phyloP scores from a whole-genome alignment of 2,888 invertebrate species.

The Pteria penguin region DNA sequence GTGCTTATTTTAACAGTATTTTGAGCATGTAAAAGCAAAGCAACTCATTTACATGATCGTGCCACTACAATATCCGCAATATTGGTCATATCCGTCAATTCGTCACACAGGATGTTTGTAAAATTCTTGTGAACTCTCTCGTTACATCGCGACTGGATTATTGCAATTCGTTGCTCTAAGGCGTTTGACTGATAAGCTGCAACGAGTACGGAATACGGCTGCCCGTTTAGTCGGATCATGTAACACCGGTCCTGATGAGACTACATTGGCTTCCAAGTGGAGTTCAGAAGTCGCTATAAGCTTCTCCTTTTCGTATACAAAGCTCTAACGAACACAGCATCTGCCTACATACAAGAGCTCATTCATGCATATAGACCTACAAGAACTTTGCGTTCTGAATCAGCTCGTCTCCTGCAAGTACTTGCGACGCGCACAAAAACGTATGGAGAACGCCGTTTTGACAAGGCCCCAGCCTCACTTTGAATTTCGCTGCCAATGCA shows the following conservation, averaged over 20 bases:
- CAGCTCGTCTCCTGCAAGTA: not conserved
- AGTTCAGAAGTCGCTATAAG: not conserved
- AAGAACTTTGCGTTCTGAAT: not conserved
- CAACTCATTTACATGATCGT: not conserved
- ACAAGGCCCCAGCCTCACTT: not conserved
- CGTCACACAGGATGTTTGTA: not conserved
- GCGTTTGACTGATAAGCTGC: not conserved
- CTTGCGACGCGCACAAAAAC: not conserved
- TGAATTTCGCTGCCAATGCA: too few relatives aligned
- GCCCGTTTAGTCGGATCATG: not conserved
- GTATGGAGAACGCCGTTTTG: not conserved
- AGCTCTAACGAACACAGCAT: not conserved
- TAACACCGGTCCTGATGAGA: not conserved
- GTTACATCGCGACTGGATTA: not conserved
- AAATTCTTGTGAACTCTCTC: not conserved
- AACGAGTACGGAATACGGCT: not conserved
- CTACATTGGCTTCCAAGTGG: not conserved
- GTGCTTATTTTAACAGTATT: not conserved
- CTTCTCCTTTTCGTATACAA: not conserved
- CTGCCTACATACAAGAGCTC: not conserved
- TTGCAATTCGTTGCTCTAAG: not conserved
- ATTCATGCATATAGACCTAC: not conserved
- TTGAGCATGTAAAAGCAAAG: not conserved
- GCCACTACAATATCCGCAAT: not conserved
- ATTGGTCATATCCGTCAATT: not conserved